Percentiles rank a stretch among this genome's conserved stretches.
These are phyloP conservation scores for Turdus rufiventris DNA, from an alignment of 2,113 vertebrate genomes.

Conservation along the genomic window DNA sequence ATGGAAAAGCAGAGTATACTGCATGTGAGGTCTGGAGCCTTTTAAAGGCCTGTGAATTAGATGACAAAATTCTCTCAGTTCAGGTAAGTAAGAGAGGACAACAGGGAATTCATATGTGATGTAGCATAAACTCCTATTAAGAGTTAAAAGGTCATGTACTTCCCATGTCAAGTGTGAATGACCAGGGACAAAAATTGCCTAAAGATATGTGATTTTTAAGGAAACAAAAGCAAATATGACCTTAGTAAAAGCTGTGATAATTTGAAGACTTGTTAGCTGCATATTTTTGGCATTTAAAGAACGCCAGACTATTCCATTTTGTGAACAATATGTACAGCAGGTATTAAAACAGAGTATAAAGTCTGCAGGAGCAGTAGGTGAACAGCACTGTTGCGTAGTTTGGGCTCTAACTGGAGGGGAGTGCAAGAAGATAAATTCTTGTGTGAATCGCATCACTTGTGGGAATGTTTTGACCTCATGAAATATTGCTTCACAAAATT, in stretches of 20 bases:
- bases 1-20: not conserved
- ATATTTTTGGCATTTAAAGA: not conserved
- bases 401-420: not conserved
- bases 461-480: not conserved
- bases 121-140: conserved; percentile 22
- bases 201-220: not conserved
- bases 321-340: not conserved
- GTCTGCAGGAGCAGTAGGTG: not conserved
- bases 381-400: not conserved
- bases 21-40: not conserved
- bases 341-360: not conserved
- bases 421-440: not conserved
- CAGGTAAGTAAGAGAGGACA: not conserved
- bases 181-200: not conserved
- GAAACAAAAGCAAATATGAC: not conserved
- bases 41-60: conserved; percentile 11
- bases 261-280: not conserved
- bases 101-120: not conserved
- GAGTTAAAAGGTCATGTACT: not conserved
- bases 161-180: not conserved
- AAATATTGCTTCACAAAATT: not conserved
- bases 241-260: not conserved
- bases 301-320: not conserved
- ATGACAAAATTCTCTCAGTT: not conserved
- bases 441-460: not conserved